phyloP scores from a whole-genome alignment of 2,113 vertebrate species.

The Vulpes vulpes region DNA sequence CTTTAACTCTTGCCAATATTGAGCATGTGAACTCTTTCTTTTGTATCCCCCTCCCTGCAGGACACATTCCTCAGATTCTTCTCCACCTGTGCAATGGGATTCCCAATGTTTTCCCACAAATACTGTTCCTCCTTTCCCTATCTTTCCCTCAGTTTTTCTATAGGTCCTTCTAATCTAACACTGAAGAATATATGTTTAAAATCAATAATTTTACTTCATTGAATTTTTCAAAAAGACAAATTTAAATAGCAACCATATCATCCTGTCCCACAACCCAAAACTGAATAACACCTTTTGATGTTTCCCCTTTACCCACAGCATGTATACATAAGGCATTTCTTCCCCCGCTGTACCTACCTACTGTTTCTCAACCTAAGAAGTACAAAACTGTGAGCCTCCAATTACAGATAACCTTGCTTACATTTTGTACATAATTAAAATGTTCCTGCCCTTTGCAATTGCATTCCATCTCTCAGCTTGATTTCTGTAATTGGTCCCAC shows the following conservation, averaged over 20 bases:
- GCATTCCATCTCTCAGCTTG: constrained; percentile 45
- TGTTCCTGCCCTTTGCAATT: constrained; percentile 62
- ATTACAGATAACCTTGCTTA: constrained; percentile 67
- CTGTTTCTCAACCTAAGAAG: constrained; percentile 10
- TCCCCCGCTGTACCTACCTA: not conserved
- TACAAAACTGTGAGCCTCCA: constrained; percentile 47
- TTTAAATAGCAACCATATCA: not conserved
- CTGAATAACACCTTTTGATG: not conserved
- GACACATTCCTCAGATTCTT: not conserved
- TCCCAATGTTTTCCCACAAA: not conserved
- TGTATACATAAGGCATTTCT: not conserved
- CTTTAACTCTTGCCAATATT: not conserved
- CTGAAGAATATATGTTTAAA: not conserved
- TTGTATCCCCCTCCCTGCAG: not conserved
- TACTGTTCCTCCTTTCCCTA: not conserved
- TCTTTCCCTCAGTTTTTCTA: not conserved
- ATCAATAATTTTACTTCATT: not conserved
- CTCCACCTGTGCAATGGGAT: not conserved
- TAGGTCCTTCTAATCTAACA: not conserved
- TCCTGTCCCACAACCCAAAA: not conserved
- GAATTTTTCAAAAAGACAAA: not conserved
- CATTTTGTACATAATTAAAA: constrained; percentile 67
- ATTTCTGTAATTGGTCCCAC: constrained; percentile 68
- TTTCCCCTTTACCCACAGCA: not conserved
- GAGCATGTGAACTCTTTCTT: not conserved